Evolutionary conservation across 2,888 invertebrate species (phyloP).

Genomic region (Lymantria dispar): DNA sequence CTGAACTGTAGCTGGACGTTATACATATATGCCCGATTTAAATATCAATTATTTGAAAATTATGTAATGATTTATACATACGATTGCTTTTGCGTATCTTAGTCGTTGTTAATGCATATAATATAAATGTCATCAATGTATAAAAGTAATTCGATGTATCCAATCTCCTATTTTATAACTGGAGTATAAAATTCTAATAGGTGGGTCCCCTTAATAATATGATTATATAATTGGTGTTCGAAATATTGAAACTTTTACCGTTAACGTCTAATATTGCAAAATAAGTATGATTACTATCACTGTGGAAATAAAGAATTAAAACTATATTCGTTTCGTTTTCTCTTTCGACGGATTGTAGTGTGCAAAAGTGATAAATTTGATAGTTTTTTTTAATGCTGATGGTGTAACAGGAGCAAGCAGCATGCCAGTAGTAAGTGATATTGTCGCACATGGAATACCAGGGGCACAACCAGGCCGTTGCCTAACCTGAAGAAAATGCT

Average conservation of each 20-base stretch:
- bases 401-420: no score
- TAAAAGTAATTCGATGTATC: constrained; percentile 19
- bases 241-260: constrained; percentile 21
- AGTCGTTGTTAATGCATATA: constrained; percentile 15
- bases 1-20: not conserved
- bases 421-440: no score
- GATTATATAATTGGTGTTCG: constrained; percentile 24
- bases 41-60: constrained; percentile 17
- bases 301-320: constrained; percentile 30
- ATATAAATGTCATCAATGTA: constrained; percentile 13
- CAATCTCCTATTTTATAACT: constrained; percentile 3
- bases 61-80: constrained; percentile 15
- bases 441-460: no score
- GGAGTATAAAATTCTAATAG: constrained; percentile 7
- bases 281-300: constrained; percentile 29
- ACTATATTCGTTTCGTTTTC: not conserved
- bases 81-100: constrained; percentile 6
- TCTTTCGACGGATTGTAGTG: not conserved
- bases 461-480: no score
- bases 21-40: constrained; percentile 9
- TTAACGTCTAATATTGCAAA: constrained; percentile 23
- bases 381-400: no score
- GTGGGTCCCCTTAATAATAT: constrained; percentile 5
- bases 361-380: no score
- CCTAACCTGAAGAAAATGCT: no score